phyloP scores from a whole-genome alignment of 2,888 invertebrate genomes.

The Elysia crispata region DNA sequence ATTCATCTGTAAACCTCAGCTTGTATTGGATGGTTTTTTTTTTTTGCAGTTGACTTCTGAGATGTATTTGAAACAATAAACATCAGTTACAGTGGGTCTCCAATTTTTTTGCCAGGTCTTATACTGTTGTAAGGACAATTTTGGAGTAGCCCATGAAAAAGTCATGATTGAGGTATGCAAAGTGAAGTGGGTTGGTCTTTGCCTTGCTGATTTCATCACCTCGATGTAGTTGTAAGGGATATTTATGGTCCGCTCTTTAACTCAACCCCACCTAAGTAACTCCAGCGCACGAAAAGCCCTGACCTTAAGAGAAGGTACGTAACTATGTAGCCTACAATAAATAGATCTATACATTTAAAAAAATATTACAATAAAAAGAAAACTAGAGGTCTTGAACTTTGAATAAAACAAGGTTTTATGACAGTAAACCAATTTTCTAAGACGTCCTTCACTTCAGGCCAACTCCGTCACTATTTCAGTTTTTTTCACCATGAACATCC shows the following conservation, averaged over 20 bases:
- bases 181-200: slow-evolving; percentile 16
- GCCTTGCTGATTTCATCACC: slow-evolving; percentile 27
- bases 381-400: too few relatives aligned
- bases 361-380: too few relatives aligned
- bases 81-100: slow-evolving; percentile 47
- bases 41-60: slow-evolving; percentile 15
- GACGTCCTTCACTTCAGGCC: too few relatives aligned
- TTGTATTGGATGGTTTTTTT: slow-evolving; percentile 10
- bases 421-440: too few relatives aligned
- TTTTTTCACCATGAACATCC: too few relatives aligned
- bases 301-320: too few relatives aligned
- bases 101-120: slow-evolving; percentile 39
- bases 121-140: slow-evolving; percentile 42
- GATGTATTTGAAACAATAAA: slow-evolving; percentile 42
- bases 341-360: too few relatives aligned
- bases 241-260: slow-evolving; percentile 36
- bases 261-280: too few relatives aligned
- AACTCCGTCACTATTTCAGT: too few relatives aligned
- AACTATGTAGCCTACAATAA: too few relatives aligned
- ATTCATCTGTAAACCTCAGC: background rate
- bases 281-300: too few relatives aligned
- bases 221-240: slow-evolving; percentile 34
- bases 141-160: slow-evolving; percentile 48
- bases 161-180: slow-evolving; percentile 40
- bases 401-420: too few relatives aligned